Conservation (phyloP, 2,113 vertebrate genomes). For the Mohoua ochrocephala region DNA sequence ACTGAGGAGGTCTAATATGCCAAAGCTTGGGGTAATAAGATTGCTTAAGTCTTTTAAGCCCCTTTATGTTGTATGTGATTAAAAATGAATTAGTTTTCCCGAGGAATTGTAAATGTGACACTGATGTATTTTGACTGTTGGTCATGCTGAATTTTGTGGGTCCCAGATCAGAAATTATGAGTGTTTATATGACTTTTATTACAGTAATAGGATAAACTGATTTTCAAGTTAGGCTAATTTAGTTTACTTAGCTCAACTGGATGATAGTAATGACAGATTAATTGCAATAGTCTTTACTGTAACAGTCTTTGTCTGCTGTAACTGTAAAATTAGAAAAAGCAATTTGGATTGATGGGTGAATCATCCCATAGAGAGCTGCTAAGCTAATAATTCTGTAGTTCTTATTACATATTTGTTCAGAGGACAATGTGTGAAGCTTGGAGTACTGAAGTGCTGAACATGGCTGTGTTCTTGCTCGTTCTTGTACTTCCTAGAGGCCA, state of each 20-base stretch:
- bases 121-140: constrained; percentile 45
- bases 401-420: background rate
- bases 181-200: constrained; percentile 49
- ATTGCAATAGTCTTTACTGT: constrained; percentile 49
- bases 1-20: constrained; percentile 89
- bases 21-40: constrained; percentile 91
- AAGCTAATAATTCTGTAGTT: constrained; percentile 13
- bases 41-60: constrained; percentile 23
- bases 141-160: constrained; percentile 17
- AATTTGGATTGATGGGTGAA: constrained; percentile 54
- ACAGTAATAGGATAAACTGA: constrained; percentile 51
- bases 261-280: constrained; percentile 59
- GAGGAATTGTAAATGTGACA: background rate
- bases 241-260: constrained; percentile 50
- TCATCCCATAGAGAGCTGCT: constrained; percentile 29
- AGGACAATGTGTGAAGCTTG: background rate
- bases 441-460: background rate
- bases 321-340: constrained; percentile 45
- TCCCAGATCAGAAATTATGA: constrained; percentile 19
- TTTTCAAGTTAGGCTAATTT: constrained; percentile 57
- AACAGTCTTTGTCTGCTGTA: constrained; percentile 45
- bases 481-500: background rate
- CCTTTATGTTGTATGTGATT: constrained; percentile 29
- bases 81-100: constrained; percentile 45
- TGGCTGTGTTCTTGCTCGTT: background rate